Conservation (phyloP, 30 jellyfish, hydroid and myxozoan species). For the Pelagia noctiluca region DNA sequence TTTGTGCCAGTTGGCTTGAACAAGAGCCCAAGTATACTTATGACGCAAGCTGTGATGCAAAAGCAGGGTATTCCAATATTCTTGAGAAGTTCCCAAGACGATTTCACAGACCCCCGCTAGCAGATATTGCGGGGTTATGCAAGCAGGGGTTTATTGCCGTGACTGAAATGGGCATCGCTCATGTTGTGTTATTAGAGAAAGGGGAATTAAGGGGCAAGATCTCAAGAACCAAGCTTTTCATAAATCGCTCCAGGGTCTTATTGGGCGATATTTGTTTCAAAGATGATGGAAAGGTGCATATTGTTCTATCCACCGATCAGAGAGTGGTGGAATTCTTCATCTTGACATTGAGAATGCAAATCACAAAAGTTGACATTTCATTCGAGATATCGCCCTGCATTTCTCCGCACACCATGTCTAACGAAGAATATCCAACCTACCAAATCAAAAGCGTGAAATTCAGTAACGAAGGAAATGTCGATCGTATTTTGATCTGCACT, state of each 20-base stretch:
- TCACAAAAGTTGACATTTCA: constrained; percentile 44
- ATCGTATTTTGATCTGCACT: constrained; percentile 58
- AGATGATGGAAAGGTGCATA: constrained; percentile 71
- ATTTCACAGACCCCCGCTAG: constrained; percentile 22
- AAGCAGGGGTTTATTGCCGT: constrained; percentile 62
- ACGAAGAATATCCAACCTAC: constrained; percentile 45
- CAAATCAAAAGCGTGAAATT: constrained; percentile 55
- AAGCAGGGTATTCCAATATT: constrained; percentile 36
- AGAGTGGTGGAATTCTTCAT: constrained; percentile 74
- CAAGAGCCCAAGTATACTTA: constrained; percentile 34
- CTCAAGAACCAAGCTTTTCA: constrained; percentile 28
- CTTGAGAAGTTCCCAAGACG: constrained; percentile 54
- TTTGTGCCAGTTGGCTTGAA: constrained; percentile 59
- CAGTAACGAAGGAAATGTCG: constrained; percentile 45
- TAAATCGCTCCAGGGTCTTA: constrained; percentile 44
- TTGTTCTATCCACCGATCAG: constrained; percentile 65
- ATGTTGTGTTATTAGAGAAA: constrained; percentile 41
- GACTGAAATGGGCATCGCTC: constrained; percentile 58
- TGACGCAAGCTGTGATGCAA: constrained; percentile 72
- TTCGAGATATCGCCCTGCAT: constrained; percentile 81
- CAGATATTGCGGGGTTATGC: constrained; percentile 69
- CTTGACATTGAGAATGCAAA: constrained; percentile 36
- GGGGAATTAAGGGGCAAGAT: constrained; percentile 16
- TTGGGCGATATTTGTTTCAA: constrained; percentile 57
- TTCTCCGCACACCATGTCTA: constrained; percentile 66